Evolutionary conservation across 2,797 vertebrate genomes (phyloP).

Genomic region (Hipposideros larvatus): DNA sequence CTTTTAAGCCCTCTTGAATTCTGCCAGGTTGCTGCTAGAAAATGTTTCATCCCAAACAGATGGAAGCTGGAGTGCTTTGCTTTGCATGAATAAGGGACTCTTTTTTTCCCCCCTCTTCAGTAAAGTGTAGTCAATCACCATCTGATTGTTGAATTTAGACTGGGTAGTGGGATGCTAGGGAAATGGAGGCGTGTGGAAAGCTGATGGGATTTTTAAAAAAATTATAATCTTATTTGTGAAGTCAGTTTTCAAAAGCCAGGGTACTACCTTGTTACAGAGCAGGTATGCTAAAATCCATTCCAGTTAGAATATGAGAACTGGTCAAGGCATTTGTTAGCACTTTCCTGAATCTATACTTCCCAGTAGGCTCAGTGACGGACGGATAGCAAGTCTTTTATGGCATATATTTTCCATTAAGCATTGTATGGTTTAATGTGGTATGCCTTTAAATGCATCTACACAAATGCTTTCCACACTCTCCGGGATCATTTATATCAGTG

Average conservation of each 20-base stretch:
- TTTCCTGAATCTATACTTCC: neutral
- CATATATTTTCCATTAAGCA: slow-evolving; percentile 55
- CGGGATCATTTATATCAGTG: slow-evolving; percentile 84
- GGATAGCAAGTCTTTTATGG: slow-evolving; percentile 47
- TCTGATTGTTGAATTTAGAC: slow-evolving; percentile 70
- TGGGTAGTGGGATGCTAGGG: slow-evolving; percentile 47
- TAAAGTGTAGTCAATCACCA: slow-evolving; percentile 74
- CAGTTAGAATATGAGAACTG: neutral
- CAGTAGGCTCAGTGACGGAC: neutral
- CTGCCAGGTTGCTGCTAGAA: slow-evolving; percentile 76
- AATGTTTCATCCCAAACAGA: slow-evolving; percentile 79
- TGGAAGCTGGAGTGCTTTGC: slow-evolving; percentile 65
- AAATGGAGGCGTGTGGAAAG: neutral
- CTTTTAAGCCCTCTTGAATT: slow-evolving; percentile 71
- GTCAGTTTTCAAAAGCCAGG: slow-evolving; percentile 54
- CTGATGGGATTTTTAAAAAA: neutral
- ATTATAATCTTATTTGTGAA: slow-evolving; percentile 61
- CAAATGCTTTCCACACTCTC: slow-evolving; percentile 81
- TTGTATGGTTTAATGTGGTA: slow-evolving; percentile 4
- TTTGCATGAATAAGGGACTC: slow-evolving; percentile 66
- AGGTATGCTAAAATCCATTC: slow-evolving; percentile 63
- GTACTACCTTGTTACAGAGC: slow-evolving; percentile 56
- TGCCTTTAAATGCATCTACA: slow-evolving; percentile 80
- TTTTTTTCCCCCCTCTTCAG: slow-evolving; percentile 63
- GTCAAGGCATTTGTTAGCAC: slow-evolving; percentile 62